Evolutionary conservation across 2,888 invertebrate species (phyloP).

Genomic region (Drosophila imparisetae): DNA sequence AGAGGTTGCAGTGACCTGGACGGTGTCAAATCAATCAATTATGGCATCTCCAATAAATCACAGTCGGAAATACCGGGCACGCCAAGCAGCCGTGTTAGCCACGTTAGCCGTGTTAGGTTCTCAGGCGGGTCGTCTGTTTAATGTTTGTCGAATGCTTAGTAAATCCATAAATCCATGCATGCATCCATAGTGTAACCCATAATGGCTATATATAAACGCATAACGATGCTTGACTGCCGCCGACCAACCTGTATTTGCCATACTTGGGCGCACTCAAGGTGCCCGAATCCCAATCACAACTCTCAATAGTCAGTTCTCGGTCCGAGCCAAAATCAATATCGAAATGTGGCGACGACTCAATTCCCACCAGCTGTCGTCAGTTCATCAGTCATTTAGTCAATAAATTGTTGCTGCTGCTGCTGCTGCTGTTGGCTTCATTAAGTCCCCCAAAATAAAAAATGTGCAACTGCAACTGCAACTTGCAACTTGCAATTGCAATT

Average conservation of each 20-base stretch:
- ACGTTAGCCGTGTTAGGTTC: slow-evolving; percentile 36
- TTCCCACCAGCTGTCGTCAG: slow-evolving; percentile 69
- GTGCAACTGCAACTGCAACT: slow-evolving; percentile 47
- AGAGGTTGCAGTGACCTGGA: slow-evolving; percentile 13
- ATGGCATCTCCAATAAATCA: slow-evolving; percentile 54
- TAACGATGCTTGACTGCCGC: slow-evolving; percentile 27
- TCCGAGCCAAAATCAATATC: slow-evolving; percentile 15
- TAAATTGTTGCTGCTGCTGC: slow-evolving; percentile 67
- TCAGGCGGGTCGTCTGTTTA: slow-evolving; percentile 31
- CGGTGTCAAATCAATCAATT: slow-evolving; percentile 70
- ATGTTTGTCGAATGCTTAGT: slow-evolving; percentile 38
- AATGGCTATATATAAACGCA: slow-evolving; percentile 63
- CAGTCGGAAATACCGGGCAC: slow-evolving; percentile 64
- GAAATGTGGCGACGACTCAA: slow-evolving; percentile 50
- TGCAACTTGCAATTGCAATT: slow-evolving; percentile 43
- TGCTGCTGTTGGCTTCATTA: slow-evolving; percentile 68
- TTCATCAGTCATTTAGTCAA: slow-evolving; percentile 76
- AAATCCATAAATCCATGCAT: slow-evolving; percentile 30
- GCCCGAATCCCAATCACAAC: slow-evolving; percentile 14
- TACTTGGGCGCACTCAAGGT: slow-evolving; percentile 73
- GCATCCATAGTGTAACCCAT: slow-evolving; percentile 36
- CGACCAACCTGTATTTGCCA: slow-evolving; percentile 45
- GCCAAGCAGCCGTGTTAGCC: slow-evolving; percentile 47
- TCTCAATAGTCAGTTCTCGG: background rate
- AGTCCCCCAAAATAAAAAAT: slow-evolving; percentile 54